A percentile compares a stretch with the other conserved stretches of the same genome.
phyloP scores from a whole-genome alignment of 2,113 vertebrate species.

The Limnothrissa miodon region DNA sequence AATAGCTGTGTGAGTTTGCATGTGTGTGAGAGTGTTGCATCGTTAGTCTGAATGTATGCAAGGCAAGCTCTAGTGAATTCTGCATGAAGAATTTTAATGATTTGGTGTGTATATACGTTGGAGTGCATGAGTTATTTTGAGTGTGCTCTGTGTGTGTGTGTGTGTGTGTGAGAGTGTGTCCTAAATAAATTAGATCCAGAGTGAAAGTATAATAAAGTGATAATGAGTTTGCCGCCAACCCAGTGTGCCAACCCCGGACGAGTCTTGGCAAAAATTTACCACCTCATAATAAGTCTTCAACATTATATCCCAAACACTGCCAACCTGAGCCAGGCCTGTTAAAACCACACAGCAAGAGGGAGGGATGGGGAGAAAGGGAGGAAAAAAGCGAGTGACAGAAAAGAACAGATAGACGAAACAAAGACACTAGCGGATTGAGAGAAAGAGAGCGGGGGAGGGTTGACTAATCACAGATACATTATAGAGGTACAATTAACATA shows the following conservation, averaged over 20 bases:
- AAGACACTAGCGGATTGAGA: neutral
- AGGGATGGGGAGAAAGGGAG: neutral
- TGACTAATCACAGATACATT: no score
- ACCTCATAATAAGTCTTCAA: conserved; percentile 49
- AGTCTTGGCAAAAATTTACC: conserved; percentile 49
- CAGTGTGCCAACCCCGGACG: conserved; percentile 44
- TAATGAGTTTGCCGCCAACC: conserved; percentile 56
- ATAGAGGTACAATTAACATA: no score
- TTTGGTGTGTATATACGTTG: neutral
- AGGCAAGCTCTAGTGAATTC: neutral
- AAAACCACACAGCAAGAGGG: neutral
- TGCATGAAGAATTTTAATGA: neutral
- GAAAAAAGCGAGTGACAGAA: neutral
- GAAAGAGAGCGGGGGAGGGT: neutral
- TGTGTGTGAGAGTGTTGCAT: conserved; percentile 18
- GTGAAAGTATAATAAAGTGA: conserved; percentile 59
- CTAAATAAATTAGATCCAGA: conserved; percentile 60
- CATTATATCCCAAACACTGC: conserved; percentile 39
- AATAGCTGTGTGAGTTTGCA: no score
- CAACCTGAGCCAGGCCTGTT: neutral
- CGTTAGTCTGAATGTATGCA: neutral
- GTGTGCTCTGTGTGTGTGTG: neutral
- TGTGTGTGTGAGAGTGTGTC: neutral
- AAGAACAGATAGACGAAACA: neutral
- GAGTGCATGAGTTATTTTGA: neutral